Conservation (phyloP, 2,888 invertebrate species). For the Oxycera nigricornis region DNA sequence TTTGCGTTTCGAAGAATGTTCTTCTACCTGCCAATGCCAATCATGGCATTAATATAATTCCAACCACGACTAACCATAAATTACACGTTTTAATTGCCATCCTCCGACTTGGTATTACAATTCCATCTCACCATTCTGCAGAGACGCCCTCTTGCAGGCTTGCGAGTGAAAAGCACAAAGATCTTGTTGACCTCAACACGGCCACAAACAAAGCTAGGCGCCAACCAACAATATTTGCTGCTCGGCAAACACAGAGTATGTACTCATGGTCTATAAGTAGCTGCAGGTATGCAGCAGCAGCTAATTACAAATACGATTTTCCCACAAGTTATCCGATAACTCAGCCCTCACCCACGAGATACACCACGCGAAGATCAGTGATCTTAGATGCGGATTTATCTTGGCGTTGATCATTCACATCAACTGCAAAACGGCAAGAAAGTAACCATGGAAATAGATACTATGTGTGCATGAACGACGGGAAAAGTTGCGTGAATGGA, state of each 20-base stretch:
- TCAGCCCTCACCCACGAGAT: not conserved
- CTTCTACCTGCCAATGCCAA: too few species aligned
- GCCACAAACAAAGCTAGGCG: not conserved
- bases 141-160: not conserved
- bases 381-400: not conserved
- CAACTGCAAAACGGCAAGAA: not conserved
- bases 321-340: conserved; percentile 21
- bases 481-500: conserved; percentile 13
- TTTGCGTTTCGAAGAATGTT: too few species aligned
- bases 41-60: too few species aligned
- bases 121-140: not conserved
- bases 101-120: not conserved
- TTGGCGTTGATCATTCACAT: not conserved
- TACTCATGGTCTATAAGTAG: not conserved
- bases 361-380: not conserved
- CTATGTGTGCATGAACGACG: not conserved
- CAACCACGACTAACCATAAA: not conserved
- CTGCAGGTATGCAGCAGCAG: conserved; percentile 4
- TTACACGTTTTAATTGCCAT: conserved; percentile 1
- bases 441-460: not conserved
- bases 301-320: conserved; percentile 26
- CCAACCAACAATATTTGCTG: conserved; percentile 1
- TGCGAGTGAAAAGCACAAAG: not conserved
- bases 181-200: conserved; percentile 25
- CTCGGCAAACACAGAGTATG: not conserved